phyloP scores from a whole-genome alignment of 1,140 invertebrate genomes.

The Zaprionus capensis region DNA sequence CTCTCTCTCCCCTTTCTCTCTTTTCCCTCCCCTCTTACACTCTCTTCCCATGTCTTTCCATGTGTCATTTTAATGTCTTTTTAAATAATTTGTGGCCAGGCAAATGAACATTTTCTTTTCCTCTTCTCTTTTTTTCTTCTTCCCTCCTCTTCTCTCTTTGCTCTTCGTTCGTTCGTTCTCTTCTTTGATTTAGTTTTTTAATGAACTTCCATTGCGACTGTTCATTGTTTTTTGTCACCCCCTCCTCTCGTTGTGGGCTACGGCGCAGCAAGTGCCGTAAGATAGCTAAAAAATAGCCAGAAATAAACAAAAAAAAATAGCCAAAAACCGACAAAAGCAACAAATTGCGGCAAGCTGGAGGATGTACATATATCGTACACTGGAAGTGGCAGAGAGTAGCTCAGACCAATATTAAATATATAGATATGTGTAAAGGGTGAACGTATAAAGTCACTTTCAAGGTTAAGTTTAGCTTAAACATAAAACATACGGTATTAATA shows the following conservation, averaged over 20 bases:
- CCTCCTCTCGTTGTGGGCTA: neutral
- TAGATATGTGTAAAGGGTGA: no score
- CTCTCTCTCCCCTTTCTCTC: neutral
- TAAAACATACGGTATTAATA: no score
- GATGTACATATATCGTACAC: no score
- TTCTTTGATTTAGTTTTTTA: constrained; percentile 36
- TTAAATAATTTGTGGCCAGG: constrained; percentile 64
- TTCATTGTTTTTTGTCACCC: constrained; percentile 27
- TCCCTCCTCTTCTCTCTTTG: neutral
- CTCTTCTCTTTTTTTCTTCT: neutral
- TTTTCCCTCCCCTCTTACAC: neutral
- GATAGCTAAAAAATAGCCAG: constrained; percentile 26
- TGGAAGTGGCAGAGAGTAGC: no score
- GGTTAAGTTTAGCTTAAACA: no score
- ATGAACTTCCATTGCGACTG: constrained; percentile 57
- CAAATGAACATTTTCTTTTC: constrained; percentile 28
- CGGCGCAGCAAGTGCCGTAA: constrained; percentile 44
- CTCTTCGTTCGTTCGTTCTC: neutral
- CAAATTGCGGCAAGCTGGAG: no score
- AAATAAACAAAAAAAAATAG: no score
- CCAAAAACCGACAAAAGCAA: no score
- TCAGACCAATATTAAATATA: no score
- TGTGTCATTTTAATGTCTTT: constrained; percentile 69
- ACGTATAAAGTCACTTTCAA: no score
- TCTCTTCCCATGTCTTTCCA: constrained; percentile 10